Base-by-base conservation (phyloP, 2,113 vertebrate genomes). In the Scartelaos histophorus region DNA sequence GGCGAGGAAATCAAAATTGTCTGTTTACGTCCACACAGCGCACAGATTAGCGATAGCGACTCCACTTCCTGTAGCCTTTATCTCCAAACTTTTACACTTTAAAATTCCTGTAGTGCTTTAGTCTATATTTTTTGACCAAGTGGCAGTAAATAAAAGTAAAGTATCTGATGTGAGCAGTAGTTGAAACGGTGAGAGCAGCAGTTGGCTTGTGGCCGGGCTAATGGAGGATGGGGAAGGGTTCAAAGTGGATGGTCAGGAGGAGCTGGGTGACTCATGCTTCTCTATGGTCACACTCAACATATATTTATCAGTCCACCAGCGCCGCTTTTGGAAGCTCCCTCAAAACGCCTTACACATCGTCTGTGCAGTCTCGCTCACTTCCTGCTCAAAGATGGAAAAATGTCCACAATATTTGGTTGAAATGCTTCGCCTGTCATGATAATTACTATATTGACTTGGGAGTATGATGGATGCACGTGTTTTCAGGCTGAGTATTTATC, bases 181-280 rank as follows among this genome's bases (percentile, higher is more conserved):
- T 4, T 19, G 47, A 51, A 51, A 5, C 17, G 47, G 74, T 85
- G 85, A 61, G 65, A 86, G 85, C 74, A 82, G 77, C 73, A 77
- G 70, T 82, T 85, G 67, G 67, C 85, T 73, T 89, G 87, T 79
- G 85, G 79, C 78, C 87, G 7, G 85, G 84, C 83, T 88, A 90
- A 89, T 86, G 84, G 82, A 90, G 89, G 88, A 86, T 87, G 82
- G 84, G 87, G 79, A 64, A 76, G 69, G 79, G 84, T 88, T 92
- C 87, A 90, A 92, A 92, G 89, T 78, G 25, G 72, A 85, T 82
- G 88, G 89, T 92, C 89, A 92, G 89, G 74, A 74, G 85, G 84
- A 88, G 87, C 85, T 87, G 85, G 75, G 88, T 92, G 89, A 92
- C 83, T 92, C 89, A 91, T 69, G 84, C 82, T 71, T 79, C 60